Evolutionary conservation across 2,888 invertebrate species (phyloP).

Genomic region (Sarcophaga rosellei): DNA sequence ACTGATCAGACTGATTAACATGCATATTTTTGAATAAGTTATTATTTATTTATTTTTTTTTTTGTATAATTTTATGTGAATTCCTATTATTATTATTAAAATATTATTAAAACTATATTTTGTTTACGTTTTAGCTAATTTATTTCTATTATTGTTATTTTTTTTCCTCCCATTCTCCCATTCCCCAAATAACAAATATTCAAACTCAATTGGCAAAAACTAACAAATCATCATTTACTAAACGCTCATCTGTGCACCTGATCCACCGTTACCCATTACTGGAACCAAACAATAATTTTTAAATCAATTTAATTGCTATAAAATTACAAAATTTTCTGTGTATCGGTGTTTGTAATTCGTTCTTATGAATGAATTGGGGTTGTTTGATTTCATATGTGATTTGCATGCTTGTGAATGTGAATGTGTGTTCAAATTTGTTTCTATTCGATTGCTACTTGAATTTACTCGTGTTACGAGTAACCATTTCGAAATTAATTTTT

Average conservation of each 20-base stretch:
- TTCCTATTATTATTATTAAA: not conserved
- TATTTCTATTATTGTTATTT: conserved; percentile 27
- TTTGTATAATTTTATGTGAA: not conserved
- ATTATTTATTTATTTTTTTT: not conserved
- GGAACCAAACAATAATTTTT: conserved; percentile 14
- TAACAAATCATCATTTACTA: conserved; percentile 42
- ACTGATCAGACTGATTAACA: no score
- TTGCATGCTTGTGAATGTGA: not conserved
- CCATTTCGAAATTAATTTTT: not conserved
- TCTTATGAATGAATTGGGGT: no score
- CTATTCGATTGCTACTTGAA: not conserved
- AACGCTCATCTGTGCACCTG: conserved; percentile 13
- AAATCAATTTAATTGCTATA: conserved; percentile 40
- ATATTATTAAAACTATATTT: not conserved
- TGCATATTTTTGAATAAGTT: no score
- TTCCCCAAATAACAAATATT: conserved; percentile 34
- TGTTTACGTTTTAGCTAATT: conserved; percentile 30
- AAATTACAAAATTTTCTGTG: not conserved
- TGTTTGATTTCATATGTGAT: not conserved
- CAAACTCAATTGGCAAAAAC: conserved; percentile 38
- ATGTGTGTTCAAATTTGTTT: not conserved
- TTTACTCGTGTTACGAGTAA: not conserved
- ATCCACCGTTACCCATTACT: not conserved
- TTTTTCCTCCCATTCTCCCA: conserved; percentile 9
- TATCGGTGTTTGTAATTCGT: no score